Base-by-base conservation (phyloP, 2,113 vertebrate species). In the Turdus rufiventris region DNA sequence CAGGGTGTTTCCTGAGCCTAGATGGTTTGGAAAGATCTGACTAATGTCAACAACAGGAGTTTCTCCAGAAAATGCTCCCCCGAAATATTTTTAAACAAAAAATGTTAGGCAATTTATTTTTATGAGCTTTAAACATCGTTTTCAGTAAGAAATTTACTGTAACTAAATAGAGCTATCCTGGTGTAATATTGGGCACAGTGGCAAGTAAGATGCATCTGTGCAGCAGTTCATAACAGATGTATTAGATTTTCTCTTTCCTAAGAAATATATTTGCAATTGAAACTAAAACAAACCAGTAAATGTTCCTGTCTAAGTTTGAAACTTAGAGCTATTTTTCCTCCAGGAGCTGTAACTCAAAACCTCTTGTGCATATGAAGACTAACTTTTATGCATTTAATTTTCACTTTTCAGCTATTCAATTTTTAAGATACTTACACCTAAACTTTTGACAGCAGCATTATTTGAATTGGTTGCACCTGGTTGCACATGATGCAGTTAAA, bases 321-420 rank as follows among this genome's bases (percentile, higher is more conserved):
- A n/a, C 16, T 63, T 85, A 61, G 14, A 96, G 33, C 58, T 85
- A 19, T 45, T 33, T 89, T 96, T 96, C 62, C 79, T 93, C 54
- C 81, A 70, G 61, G 82, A 96, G 66, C 77, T 81, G 40, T 62
- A 93, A 77, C 34, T 83, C 76, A 83, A 60, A 67, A 19, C 5
- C 4, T 50, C 6, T 62, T 90, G 23, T 50, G 25, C 20, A 18
- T 21, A 56, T n/a, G 45, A 88, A 66, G 21, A n/a, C 19, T 70
- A 73, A 66, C 16, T 70, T 73, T 19, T 74, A 8, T 51, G 28
- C 28, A 53, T 54, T 93, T 43, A 62, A 51, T 86, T 92, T 86
- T 95, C 23, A 33, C 14, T 33, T 90, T 71, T 87, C 24, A 67
- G 43, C 24, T 81, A 42, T 54, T 70, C 3, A 23, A 18, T 65